Percentiles rank a stretch among this genome's conserved stretches.
phyloP scores from a whole-genome alignment of 2,797 vertebrate species.

The Brotula barbata region DNA sequence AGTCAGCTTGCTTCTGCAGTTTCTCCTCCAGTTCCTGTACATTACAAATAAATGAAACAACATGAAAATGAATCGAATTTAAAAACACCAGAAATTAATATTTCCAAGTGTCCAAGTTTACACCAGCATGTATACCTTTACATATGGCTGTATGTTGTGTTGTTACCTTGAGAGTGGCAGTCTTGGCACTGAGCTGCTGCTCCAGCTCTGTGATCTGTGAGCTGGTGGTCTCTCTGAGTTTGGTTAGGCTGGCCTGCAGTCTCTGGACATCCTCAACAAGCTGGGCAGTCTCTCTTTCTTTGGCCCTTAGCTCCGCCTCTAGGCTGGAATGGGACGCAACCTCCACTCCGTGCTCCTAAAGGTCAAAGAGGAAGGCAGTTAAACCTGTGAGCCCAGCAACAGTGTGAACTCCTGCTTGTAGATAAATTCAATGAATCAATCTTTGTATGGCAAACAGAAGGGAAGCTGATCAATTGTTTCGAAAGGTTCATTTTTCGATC shows the following conservation, averaged over 20 bases:
- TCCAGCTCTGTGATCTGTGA: conserved; percentile 94
- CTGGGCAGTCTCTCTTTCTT: conserved; percentile 94
- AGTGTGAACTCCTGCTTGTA: neutral
- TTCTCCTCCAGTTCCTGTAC: conserved; percentile 96
- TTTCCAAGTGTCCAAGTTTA: too few relatives aligned
- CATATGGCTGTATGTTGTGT: neutral
- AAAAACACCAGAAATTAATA: neutral
- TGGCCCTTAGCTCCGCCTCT: conserved; percentile 93
- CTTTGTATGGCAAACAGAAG: neutral
- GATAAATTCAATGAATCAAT: conserved; percentile 5
- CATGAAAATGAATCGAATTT: conserved; percentile 4
- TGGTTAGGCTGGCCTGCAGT: conserved; percentile 96
- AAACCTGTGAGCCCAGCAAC: neutral
- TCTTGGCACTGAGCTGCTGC: conserved; percentile 93
- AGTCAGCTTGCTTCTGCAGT: conserved; percentile 93
- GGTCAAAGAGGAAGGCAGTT: neutral
- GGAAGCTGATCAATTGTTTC: neutral
- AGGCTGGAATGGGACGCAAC: conserved; percentile 86
- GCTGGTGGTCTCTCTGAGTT: conserved; percentile 92
- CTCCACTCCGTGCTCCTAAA: conserved; percentile 87
- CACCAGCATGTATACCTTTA: too few relatives aligned
- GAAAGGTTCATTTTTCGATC: conserved; percentile 15
- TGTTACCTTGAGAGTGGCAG: conserved; percentile 88
- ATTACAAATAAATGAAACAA: conserved; percentile 24
- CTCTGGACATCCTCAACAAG: conserved; percentile 97